Base-by-base conservation (phyloP, 2,888 invertebrate genomes). In the Listrodromus nycthemerus region DNA sequence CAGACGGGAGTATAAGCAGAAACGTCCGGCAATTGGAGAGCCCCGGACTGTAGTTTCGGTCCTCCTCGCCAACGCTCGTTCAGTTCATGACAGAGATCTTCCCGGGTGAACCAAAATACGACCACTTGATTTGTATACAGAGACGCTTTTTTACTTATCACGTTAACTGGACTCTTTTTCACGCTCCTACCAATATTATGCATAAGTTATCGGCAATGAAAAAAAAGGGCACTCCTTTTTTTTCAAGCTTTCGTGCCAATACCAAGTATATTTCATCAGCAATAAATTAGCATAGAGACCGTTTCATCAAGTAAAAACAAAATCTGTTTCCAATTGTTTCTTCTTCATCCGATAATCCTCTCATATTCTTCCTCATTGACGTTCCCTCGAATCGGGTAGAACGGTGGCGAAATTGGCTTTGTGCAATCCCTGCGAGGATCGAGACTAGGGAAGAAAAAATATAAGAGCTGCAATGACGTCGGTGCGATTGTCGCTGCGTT, bases 341-440 rank as follows among this genome's bases (percentile, higher is more conserved):
- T n/a, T 48, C 5, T n/a, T 48, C 48, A 58, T 1, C 21, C 24
- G 24, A 19, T 58, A 10, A 5, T 58, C 58, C 58, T 58, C 58
- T 16, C 27, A 24, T 21, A 63, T 69, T 75, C 37, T 21, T 76
- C 70, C 55, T n/a, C 52, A 76, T 52, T 70, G 70, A 81, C 69
- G 48, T 81, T 81, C 55, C 65, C 63, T 45, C 45, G 63, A 76
- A 76, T 81, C 81, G 76, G 76, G 81, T 81, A 65, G 0, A 7
- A 10, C n/a, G 69, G 6, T 33, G 24, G 13, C 21, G 8, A 58
- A 58, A 58, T 21, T 27, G 8, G 33, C 27, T 33, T 37, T 13
- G 63, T 71, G 33, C 10, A 58, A 8, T 69, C 24, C 63, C 41
- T 65, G 8, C n/a, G 21, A 19, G 52, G 7, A 52, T 76, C 69